Conservation (phyloP, 2,888 invertebrate genomes). For the Melanotus villosus region DNA sequence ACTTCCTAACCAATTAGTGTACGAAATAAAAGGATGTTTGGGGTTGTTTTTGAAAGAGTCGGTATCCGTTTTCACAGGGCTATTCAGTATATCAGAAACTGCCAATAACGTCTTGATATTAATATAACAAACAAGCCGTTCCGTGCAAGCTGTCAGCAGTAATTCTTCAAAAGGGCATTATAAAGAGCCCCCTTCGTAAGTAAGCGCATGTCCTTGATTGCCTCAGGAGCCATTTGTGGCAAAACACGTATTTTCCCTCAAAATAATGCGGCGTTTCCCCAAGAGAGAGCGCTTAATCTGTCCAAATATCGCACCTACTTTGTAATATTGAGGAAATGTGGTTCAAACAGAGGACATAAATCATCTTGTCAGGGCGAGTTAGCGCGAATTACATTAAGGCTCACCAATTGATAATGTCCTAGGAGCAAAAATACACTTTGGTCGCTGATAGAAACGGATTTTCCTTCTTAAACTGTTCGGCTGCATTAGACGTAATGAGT, state of each 20-base stretch:
- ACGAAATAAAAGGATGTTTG: not conserved
- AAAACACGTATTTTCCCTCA: constrained; percentile 47
- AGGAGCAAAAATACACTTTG: constrained; percentile 35
- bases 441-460: constrained; percentile 30
- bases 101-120: constrained; percentile 35
- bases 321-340: constrained; percentile 54
- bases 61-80: too few relatives aligned
- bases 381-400: constrained; percentile 55
- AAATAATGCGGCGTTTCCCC: constrained; percentile 45
- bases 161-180: constrained; percentile 41
- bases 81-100: constrained; percentile 16
- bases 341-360: constrained; percentile 56
- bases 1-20: too few relatives aligned
- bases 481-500: constrained; percentile 34
- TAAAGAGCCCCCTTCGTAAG: constrained; percentile 33
- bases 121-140: constrained; percentile 40
- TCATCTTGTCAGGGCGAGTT: constrained; percentile 57
- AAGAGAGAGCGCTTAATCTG: constrained; percentile 53
- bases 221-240: constrained; percentile 44
- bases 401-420: constrained; percentile 53
- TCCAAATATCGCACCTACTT: constrained; percentile 50
- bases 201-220: constrained; percentile 40
- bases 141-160: constrained; percentile 38
- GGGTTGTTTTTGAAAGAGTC: too few relatives aligned
- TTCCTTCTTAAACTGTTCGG: constrained; percentile 20